Evolutionary conservation across 2,888 invertebrate species (phyloP).

Genomic region (Actias luna): DNA sequence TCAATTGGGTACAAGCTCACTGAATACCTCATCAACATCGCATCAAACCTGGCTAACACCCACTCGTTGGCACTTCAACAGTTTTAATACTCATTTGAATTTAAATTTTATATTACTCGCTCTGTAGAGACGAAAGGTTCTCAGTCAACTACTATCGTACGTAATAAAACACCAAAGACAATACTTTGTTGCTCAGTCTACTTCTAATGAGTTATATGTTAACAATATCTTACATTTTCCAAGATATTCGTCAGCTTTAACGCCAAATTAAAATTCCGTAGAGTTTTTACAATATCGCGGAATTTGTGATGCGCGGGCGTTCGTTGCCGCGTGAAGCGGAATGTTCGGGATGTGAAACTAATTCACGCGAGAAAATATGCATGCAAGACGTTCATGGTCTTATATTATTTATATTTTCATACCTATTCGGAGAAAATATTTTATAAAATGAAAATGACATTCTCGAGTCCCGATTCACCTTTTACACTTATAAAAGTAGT

Average conservation of each 20-base stretch:
- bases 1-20: constrained; percentile 36
- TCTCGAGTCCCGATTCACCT: background rate
- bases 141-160: constrained; percentile 47
- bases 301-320: constrained; percentile 45
- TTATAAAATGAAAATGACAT: background rate
- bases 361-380: constrained; percentile 71
- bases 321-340: constrained; percentile 51
- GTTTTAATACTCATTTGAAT: constrained; percentile 70
- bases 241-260: constrained; percentile 31
- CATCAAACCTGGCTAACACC: constrained; percentile 61
- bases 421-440: constrained; percentile 16
- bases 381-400: constrained; percentile 54
- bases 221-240: background rate
- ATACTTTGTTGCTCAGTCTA: constrained; percentile 43
- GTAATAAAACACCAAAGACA: constrained; percentile 59
- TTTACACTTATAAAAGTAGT: background rate
- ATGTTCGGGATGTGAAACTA: constrained; percentile 60
- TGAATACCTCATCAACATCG: constrained; percentile 67
- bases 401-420: constrained; percentile 23
- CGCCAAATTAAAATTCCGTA: constrained; percentile 52
- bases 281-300: constrained; percentile 43
- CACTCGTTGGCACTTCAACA: constrained; percentile 53
- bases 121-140: constrained; percentile 43
- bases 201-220: constrained; percentile 30
- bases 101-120: constrained; percentile 60